These are phyloP conservation scores for Spinus pinus DNA, from an alignment of 2,797 vertebrate genomes.

Conservation along the genomic window DNA sequence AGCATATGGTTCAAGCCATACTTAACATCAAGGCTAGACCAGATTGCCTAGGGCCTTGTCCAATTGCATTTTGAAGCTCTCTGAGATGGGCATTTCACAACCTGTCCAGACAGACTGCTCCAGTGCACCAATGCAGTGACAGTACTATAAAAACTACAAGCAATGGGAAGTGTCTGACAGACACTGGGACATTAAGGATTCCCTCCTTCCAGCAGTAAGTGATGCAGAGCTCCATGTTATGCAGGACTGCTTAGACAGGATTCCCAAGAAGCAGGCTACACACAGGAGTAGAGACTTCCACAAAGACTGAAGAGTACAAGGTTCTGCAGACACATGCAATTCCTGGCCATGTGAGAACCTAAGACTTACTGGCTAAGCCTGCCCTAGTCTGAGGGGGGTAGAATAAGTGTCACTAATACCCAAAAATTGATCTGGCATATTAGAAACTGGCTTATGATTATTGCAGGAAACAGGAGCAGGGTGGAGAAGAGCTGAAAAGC, in stretches of 20 bases:
- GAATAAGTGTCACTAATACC: background rate
- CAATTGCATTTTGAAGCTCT: background rate
- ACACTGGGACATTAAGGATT: background rate
- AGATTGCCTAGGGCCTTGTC: conserved; percentile 20
- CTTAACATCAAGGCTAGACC: background rate
- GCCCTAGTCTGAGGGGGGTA: background rate
- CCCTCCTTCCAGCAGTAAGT: background rate
- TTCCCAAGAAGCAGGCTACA: background rate
- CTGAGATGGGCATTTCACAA: background rate
- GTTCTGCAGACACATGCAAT: background rate
- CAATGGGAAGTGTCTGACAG: background rate
- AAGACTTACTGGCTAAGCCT: background rate
- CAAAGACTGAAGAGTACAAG: background rate
- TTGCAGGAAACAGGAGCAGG: background rate
- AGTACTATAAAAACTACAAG: background rate
- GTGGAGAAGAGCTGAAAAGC: background rate
- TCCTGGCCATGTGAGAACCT: background rate
- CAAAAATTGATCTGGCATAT: background rate
- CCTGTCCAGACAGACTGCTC: background rate
- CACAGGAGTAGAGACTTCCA: background rate
- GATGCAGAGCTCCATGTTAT: background rate
- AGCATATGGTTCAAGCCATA: conserved; percentile 8
- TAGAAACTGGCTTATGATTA: background rate
- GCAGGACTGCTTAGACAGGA: background rate
- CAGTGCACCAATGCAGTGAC: background rate